Evolutionary conservation across 23 tunicate genomes (phyloP).

Genomic region (Trididemnum miniatum): DNA sequence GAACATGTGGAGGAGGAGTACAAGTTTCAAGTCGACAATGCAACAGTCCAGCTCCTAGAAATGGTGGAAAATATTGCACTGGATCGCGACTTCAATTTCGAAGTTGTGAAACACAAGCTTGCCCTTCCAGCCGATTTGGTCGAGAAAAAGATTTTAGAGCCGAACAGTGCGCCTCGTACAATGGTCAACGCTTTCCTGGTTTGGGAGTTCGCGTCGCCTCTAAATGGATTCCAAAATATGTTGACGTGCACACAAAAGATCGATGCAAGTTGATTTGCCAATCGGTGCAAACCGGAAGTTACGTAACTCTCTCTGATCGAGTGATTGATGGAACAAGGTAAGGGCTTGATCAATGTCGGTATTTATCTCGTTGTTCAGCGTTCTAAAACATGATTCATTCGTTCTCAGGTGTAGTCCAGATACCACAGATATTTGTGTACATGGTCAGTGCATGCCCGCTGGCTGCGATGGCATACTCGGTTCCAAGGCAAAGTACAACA

Average conservation of each 20-base stretch:
- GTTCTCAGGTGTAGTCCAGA: slow-evolving; percentile 90
- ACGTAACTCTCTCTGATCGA: slow-evolving; percentile 56
- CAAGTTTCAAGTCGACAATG: slow-evolving; percentile 89
- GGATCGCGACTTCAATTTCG: slow-evolving; percentile 70
- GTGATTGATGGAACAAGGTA: slow-evolving; percentile 95
- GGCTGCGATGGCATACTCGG: slow-evolving; percentile 89
- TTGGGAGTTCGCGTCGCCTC: slow-evolving; percentile 59
- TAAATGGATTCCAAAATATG: slow-evolving; percentile 85
- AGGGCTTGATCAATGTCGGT: too few relatives aligned
- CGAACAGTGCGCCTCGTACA: slow-evolving; percentile 84
- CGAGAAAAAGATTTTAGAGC: slow-evolving; percentile 62
- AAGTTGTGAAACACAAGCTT: slow-evolving; percentile 74
- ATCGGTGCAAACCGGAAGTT: slow-evolving; percentile 78
- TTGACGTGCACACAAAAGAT: slow-evolving; percentile 56
- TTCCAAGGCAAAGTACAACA: slow-evolving; percentile 85
- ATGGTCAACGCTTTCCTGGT: slow-evolving; percentile 77
- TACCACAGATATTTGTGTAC: slow-evolving; percentile 86
- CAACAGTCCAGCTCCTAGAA: slow-evolving; percentile 82
- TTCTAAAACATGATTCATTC: too few relatives aligned
- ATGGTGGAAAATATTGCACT: slow-evolving; percentile 88
- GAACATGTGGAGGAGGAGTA: slow-evolving; percentile 90
- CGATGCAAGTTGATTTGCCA: slow-evolving; percentile 90
- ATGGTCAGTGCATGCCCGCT: slow-evolving; percentile 89
- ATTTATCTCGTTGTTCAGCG: too few relatives aligned
- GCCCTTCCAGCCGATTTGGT: slow-evolving; percentile 17